Conservation (phyloP, 2,888 invertebrate species). For the Merodon equestris region DNA sequence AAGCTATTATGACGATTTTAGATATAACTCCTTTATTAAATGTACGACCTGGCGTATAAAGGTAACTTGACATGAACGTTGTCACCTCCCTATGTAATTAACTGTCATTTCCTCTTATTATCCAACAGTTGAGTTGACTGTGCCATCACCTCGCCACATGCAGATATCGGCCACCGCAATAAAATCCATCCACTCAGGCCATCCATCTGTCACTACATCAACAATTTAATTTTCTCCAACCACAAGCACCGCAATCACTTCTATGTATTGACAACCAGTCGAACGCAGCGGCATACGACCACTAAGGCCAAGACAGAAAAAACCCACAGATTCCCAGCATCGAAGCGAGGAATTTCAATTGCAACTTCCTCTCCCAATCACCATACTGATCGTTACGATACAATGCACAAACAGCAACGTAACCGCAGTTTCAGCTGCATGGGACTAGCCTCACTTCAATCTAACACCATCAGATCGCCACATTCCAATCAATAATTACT, state of each 20-base stretch:
- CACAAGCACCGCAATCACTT: conserved; percentile 30
- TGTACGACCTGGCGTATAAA: too few species aligned
- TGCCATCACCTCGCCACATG: not conserved
- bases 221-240: conserved; percentile 37
- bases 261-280: conserved; percentile 37
- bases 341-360: conserved; percentile 61
- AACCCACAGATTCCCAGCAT: conserved; percentile 36
- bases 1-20: too few species aligned
- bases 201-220: not conserved
- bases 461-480: conserved; percentile 39
- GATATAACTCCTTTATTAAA: too few species aligned
- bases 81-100: conserved; percentile 23
- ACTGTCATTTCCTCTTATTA: conserved; percentile 43
- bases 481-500: conserved; percentile 62
- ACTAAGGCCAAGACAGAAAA: conserved; percentile 1
- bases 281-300: conserved; percentile 21
- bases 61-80: too few species aligned
- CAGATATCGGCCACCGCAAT: too few species aligned
- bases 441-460: conserved; percentile 36
- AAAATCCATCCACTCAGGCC: too few species aligned
- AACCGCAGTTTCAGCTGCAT: conserved; percentile 39
- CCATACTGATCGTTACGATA: conserved; percentile 30
- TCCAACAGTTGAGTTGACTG: conserved; percentile 29
- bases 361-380: conserved; percentile 53
- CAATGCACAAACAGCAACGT: conserved; percentile 47